Evolutionary conservation across 2,888 invertebrate species (phyloP).

Genomic region (Drosophila eohydei): DNA sequence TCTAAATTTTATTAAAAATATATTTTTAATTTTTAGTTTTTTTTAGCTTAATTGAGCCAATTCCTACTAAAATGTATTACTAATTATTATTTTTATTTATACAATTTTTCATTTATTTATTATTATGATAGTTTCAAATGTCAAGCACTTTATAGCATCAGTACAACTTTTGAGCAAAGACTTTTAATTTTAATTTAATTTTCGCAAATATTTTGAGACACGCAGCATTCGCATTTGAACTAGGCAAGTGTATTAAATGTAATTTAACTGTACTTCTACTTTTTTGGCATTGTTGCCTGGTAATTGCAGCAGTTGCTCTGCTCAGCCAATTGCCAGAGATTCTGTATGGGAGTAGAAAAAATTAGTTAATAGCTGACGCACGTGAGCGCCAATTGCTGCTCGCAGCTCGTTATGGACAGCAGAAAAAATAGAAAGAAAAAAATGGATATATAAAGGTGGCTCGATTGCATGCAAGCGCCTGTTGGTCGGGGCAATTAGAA

Average conservation of each 20-base stretch:
- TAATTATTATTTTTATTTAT: not conserved
- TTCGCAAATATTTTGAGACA: not conserved
- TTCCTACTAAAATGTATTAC: too few species aligned
- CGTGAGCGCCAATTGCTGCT: conserved; percentile 42
- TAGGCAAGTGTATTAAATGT: conserved; percentile 2
- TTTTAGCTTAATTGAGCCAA: too few species aligned
- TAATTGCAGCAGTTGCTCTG: conserved; percentile 67
- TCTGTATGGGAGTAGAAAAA: conserved; percentile 33
- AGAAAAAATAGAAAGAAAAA: conserved; percentile 1
- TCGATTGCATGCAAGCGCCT: conserved; percentile 61
- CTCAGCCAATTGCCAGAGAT: conserved; percentile 25
- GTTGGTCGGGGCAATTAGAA: conserved; percentile 65
- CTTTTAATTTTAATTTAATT: not conserved
- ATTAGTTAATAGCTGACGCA: conserved; percentile 59
- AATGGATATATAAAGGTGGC: conserved; percentile 12
- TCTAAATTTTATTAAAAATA: too few species aligned
- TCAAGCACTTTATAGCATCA: not conserved
- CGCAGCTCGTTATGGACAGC: conserved; percentile 32
- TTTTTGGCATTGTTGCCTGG: conserved; percentile 37
- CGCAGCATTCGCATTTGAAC: not conserved
- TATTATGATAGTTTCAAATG: not conserved
- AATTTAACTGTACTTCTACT: conserved; percentile 12
- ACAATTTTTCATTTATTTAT: not conserved
- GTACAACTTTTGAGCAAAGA: not conserved
- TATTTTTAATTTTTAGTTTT: too few species aligned